Evolutionary conservation across 2,113 vertebrate genomes (phyloP).

Genomic region (Garra rufa): DNA sequence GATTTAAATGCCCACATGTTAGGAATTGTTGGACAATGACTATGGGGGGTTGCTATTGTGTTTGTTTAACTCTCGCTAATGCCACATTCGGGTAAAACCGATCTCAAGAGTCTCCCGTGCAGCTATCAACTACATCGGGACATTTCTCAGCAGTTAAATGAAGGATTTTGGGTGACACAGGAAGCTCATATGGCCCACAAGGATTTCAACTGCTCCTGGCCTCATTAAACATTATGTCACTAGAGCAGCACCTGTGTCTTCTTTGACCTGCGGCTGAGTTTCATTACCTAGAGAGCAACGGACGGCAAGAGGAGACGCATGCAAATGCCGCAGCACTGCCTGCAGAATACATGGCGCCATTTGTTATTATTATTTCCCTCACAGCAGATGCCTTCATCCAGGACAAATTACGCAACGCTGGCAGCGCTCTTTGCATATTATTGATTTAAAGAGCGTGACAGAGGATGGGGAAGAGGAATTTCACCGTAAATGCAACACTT

Average conservation of each 20-base stretch:
- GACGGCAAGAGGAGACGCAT: constrained; percentile 36
- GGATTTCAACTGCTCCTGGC: constrained; percentile 72
- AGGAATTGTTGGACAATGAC: background rate
- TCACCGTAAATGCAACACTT: constrained; percentile 39
- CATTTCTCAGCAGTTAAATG: background rate
- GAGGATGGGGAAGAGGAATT: constrained; percentile 13
- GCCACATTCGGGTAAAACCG: background rate
- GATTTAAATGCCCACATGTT: background rate
- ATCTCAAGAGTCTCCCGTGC: constrained; percentile 17
- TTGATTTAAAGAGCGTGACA: constrained; percentile 51
- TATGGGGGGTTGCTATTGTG: background rate
- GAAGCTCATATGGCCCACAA: constrained; percentile 38
- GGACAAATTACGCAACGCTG: constrained; percentile 56
- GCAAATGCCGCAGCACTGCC: constrained; percentile 64
- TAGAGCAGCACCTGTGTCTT: constrained; percentile 53
- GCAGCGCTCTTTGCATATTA: constrained; percentile 52
- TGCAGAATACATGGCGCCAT: constrained; percentile 53
- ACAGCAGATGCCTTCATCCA: constrained; percentile 53
- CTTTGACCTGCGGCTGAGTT: constrained; percentile 31
- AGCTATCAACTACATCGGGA: background rate
- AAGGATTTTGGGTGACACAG: constrained; percentile 50
- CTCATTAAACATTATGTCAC: constrained; percentile 71
- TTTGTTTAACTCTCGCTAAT: background rate
- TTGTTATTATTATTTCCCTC: constrained; percentile 48
- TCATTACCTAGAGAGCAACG: constrained; percentile 51